Base-by-base conservation (phyloP, 2,888 invertebrate genomes). In the Trichogramma dendrolimi region DNA sequence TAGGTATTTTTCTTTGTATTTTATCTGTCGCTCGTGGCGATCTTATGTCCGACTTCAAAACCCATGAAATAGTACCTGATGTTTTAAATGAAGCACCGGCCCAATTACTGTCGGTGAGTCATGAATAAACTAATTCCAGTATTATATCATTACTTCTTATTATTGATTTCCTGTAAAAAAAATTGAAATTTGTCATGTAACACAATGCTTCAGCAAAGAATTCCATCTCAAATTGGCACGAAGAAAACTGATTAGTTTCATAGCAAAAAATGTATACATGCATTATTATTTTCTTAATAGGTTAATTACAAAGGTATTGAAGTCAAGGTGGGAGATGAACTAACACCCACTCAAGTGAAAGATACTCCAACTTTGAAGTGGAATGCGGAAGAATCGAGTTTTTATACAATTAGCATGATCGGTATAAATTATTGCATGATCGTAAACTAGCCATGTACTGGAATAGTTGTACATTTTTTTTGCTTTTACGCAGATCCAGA, bases 281-380 rank as follows among this genome's bases (percentile, higher is more conserved):
- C 8, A 51, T 38, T 51, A 40, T 14, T 38, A 39, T n/a, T 1
- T 51, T 42, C 4, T 38, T 54, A 52, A 14, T 38, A 64, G 61
- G 64, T 61, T 4, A 58, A 7, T 4, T 64, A 52, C 46, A 53
- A 60, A 14, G 59, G 43, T 7, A 53, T 42, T 43, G n/a, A n/a
- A 0, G 27, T 61, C 8, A 1, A 48, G 8, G 56, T 53, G 11
- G 92, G 92, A 10, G 88, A 89, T 71, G 86, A 85, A 61, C 76
- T 92, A 65, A 91, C 91, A 0, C 74, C 74, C 2, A 75, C 74
- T 7, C 85, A 86, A 69, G 91, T 91, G 5, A 89, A 92, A 77
- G 85, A 89, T 75, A 77, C 81, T 40, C 94, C 94, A 5, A 52
- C 39, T 44, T 5, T 64, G 0, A 6, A 46, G 27, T 61, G 61